phyloP scores from a whole-genome alignment of 2,888 invertebrate species.

The Hedychridium roseum region DNA sequence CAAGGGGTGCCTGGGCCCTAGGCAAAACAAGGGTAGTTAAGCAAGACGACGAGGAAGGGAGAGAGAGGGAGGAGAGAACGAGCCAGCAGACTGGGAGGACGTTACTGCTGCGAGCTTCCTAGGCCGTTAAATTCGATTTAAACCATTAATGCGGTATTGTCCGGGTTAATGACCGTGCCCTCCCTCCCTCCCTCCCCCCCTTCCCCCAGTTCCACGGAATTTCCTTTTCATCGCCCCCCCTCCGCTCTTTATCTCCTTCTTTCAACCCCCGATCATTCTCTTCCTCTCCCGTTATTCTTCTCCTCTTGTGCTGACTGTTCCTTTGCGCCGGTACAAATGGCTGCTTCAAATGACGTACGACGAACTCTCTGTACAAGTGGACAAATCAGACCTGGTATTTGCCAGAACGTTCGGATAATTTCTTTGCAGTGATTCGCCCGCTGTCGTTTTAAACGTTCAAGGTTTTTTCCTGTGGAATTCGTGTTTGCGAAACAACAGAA shows the following conservation, averaged over 20 bases:
- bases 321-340: conserved; percentile 26
- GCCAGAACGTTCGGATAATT: too few relatives aligned
- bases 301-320: conserved; percentile 35
- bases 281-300: background rate
- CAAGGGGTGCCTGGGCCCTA: conserved; percentile 19
- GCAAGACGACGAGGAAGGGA: conserved; percentile 5
- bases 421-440: too few relatives aligned
- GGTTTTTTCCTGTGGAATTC: too few relatives aligned
- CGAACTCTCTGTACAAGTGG: too few relatives aligned
- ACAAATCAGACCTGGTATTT: too few relatives aligned
- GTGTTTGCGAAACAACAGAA: too few relatives aligned
- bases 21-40: conserved; percentile 2
- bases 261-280: conserved; percentile 4
- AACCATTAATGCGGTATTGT: conserved; percentile 60
- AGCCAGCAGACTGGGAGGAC: too few relatives aligned
- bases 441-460: too few relatives aligned
- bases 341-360: too few relatives aligned
- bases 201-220: conserved; percentile 1
- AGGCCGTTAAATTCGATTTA: conserved; percentile 58
- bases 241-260: conserved; percentile 3
- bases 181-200: conserved; percentile 10
- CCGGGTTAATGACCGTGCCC: conserved; percentile 49
- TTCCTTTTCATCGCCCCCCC: conserved; percentile 29
- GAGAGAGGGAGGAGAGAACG: conserved; percentile 8
- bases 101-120: conserved; percentile 33